These are phyloP conservation scores for Holothuria leucospilota DNA, from an alignment of 53 echinoderm and acorn worm genomes.

Conservation along the genomic window DNA sequence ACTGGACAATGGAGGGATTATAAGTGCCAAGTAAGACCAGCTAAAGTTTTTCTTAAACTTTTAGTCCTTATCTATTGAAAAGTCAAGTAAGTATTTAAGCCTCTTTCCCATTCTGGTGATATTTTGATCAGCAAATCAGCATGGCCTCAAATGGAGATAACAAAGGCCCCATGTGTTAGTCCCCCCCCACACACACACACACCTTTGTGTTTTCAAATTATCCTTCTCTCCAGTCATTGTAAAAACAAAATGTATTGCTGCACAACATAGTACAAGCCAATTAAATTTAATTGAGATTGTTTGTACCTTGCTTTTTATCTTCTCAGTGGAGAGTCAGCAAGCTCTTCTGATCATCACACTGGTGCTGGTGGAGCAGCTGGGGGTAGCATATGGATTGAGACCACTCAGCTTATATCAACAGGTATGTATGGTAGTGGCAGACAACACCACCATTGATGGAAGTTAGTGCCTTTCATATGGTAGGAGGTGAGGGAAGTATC, in stretches of 20 bases:
- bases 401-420: slow-evolving; percentile 52
- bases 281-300: too few relatives aligned
- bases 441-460: not conserved
- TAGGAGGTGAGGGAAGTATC: too few relatives aligned
- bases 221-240: not conserved
- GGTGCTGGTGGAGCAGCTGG: slow-evolving; percentile 82
- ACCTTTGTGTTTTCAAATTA: too few relatives aligned
- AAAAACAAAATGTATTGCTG: not conserved
- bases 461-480: too few relatives aligned
- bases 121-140: too few relatives aligned
- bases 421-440: slow-evolving; percentile 37
- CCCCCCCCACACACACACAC: too few relatives aligned
- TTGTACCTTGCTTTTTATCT: too few relatives aligned
- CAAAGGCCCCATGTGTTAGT: too few relatives aligned
- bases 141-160: too few relatives aligned
- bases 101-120: too few relatives aligned
- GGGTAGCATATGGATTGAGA: slow-evolving; percentile 79
- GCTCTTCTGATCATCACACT: slow-evolving; percentile 4
- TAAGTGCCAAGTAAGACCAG: slow-evolving; percentile 77
- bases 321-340: slow-evolving; percentile 73
- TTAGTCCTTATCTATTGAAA: too few relatives aligned
- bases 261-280: not conserved
- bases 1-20: slow-evolving; percentile 67
- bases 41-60: not conserved
- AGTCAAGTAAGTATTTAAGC: too few relatives aligned